These are phyloP conservation scores for Lagodon rhomboides DNA, from an alignment of 2,797 vertebrate species.

Conservation along the genomic window DNA sequence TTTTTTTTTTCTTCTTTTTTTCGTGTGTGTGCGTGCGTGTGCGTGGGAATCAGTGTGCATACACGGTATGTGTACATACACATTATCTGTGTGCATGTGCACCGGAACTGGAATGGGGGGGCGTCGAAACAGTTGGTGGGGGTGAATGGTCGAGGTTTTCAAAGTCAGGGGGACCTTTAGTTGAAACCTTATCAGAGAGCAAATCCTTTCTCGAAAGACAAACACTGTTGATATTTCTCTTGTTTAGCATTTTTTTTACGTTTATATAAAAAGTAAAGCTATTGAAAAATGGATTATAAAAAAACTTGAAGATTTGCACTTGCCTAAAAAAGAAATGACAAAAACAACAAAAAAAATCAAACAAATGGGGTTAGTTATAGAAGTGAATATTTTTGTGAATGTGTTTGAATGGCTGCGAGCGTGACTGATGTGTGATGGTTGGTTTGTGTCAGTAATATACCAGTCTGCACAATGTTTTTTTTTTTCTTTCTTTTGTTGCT, in stretches of 20 bases:
- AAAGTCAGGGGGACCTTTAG: constrained; percentile 85
- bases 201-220: constrained; percentile 90
- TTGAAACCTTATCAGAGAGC: constrained; percentile 87
- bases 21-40: background rate
- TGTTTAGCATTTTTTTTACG: constrained; percentile 84
- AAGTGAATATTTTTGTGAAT: constrained; percentile 87
- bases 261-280: constrained; percentile 90
- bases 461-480: constrained; percentile 86
- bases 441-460: constrained; percentile 82
- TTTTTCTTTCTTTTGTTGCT: constrained; percentile 77
- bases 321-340: constrained; percentile 86
- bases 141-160: constrained; percentile 66
- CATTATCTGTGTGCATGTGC: constrained; percentile 56
- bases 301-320: constrained; percentile 93
- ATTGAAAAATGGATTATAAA: constrained; percentile 87
- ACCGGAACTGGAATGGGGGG: constrained; percentile 78
- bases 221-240: constrained; percentile 90
- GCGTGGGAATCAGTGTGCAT: constrained; percentile 63
- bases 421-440: constrained; percentile 66
- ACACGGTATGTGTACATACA: constrained; percentile 59
- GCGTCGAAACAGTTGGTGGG: constrained; percentile 25
- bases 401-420: constrained; percentile 69
- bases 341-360: constrained; percentile 81
- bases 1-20: constrained; percentile 55
- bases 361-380: constrained; percentile 83